Evolutionary conservation across 2,888 invertebrate species (phyloP).

Genomic region (Stratiomys singularior): DNA sequence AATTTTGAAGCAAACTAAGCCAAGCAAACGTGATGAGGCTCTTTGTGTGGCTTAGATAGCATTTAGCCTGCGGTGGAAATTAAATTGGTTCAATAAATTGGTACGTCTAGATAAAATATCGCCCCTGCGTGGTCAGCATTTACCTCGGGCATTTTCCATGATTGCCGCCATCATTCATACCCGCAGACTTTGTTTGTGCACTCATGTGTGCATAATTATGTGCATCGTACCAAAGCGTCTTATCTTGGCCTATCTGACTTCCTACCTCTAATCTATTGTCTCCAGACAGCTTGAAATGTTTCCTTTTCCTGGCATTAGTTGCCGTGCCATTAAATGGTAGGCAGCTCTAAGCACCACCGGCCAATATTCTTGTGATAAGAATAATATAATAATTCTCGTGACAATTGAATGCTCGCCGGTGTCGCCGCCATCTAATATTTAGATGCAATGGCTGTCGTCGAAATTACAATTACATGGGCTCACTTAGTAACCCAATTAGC

Average conservation of each 20-base stretch:
- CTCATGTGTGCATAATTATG: not conserved
- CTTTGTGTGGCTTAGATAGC: too few species aligned
- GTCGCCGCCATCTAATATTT: not conserved
- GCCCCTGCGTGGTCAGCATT: too few species aligned
- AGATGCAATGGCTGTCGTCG: not conserved
- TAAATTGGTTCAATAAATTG: too few species aligned
- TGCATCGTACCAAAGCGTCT: not conserved
- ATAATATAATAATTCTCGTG: not conserved
- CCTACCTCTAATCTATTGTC: not conserved
- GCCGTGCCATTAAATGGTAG: not conserved
- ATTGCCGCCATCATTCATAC: too few species aligned
- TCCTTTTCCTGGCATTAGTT: not conserved
- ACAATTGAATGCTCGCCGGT: too few species aligned
- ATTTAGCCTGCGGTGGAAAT: too few species aligned
- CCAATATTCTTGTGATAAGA: not conserved
- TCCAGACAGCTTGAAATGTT: not conserved
- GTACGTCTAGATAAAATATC: too few species aligned
- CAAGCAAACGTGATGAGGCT: too few species aligned
- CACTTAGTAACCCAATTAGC: constrained; percentile 28
- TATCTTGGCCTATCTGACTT: not conserved
- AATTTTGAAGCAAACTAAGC: too few species aligned
- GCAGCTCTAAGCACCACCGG: not conserved
- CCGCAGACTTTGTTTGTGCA: too few species aligned
- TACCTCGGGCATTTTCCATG: too few species aligned
- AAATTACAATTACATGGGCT: not conserved